Evolutionary conservation across 2,113 vertebrate genomes (phyloP).

Genomic region (Talpa occidentalis): DNA sequence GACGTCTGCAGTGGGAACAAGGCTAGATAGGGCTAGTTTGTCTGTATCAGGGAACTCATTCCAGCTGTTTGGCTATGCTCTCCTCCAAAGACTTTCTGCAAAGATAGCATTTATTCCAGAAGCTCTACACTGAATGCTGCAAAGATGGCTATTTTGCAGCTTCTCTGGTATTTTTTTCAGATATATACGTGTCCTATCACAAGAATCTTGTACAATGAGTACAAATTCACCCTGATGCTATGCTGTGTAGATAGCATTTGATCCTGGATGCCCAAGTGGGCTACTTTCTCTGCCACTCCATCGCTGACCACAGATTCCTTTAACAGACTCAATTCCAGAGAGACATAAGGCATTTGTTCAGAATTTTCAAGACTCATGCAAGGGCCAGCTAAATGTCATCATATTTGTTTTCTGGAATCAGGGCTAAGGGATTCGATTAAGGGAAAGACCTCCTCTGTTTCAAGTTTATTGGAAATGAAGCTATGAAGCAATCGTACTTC

Average conservation of each 20-base stretch:
- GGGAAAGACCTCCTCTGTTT: constrained; percentile 29
- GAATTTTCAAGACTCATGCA: constrained; percentile 30
- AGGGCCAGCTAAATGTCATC: constrained; percentile 45
- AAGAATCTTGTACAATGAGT: neutral
- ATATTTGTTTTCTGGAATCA: constrained; percentile 71
- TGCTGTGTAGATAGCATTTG: neutral
- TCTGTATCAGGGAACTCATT: constrained; percentile 30
- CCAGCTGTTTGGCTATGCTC: neutral
- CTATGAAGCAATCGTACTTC: constrained; percentile 51
- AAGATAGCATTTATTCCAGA: neutral
- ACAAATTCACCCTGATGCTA: neutral
- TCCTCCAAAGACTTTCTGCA: constrained; percentile 37
- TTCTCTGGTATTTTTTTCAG: neutral
- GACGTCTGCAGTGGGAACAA: neutral
- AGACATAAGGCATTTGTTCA: constrained; percentile 37
- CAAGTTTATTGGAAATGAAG: constrained; percentile 68
- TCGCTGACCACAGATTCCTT: neutral
- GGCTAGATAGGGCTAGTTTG: neutral
- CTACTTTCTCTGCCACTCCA: neutral
- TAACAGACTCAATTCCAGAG: neutral
- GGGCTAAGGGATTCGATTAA: constrained; percentile 47
- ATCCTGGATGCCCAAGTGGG: neutral
- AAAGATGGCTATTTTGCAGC: neutral
- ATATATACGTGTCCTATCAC: neutral
- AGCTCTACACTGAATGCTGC: neutral